These are phyloP conservation scores for Brachionus asplanchnoidis DNA, from an alignment of 1,140 invertebrate genomes.

Conservation along the genomic window DNA sequence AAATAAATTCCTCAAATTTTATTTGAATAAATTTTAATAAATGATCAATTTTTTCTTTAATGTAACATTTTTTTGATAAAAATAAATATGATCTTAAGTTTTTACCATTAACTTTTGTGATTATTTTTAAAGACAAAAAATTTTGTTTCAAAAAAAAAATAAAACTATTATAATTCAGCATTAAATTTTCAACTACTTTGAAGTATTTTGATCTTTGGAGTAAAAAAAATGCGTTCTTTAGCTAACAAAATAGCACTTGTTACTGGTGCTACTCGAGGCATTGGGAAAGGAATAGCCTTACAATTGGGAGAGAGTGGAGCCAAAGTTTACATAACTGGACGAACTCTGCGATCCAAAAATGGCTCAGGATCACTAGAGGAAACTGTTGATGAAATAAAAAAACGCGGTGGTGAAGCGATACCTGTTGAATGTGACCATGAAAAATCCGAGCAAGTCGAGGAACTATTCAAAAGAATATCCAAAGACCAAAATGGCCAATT, in stretches of 20 bases:
- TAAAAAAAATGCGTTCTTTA: constrained; percentile 44
- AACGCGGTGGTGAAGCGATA: constrained; percentile 52
- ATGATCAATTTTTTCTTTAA: neutral
- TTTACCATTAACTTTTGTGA: neutral
- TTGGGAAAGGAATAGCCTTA: constrained; percentile 57
- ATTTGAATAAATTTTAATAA: neutral
- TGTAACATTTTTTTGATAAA: neutral
- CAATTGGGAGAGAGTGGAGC: constrained; percentile 56
- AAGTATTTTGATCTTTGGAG: neutral
- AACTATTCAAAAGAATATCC: constrained; percentile 56
- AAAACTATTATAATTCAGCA: neutral
- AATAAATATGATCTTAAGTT: neutral
- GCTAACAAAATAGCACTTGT: constrained; percentile 55
- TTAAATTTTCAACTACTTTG: neutral
- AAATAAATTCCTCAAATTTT: neutral
- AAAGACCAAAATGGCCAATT: constrained; percentile 55
- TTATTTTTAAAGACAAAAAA: neutral
- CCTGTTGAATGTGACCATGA: constrained; percentile 57
- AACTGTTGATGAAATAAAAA: constrained; percentile 45
- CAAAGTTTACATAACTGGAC: constrained; percentile 57
- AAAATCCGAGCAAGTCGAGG: constrained; percentile 54
- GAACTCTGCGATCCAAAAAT: constrained; percentile 24
- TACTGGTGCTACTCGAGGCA: constrained; percentile 56
- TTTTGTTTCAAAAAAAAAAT: neutral
- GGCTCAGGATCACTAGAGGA: constrained; percentile 46